phyloP scores from a whole-genome alignment of 1,140 invertebrate genomes.

The Zaprionus capensis region DNA sequence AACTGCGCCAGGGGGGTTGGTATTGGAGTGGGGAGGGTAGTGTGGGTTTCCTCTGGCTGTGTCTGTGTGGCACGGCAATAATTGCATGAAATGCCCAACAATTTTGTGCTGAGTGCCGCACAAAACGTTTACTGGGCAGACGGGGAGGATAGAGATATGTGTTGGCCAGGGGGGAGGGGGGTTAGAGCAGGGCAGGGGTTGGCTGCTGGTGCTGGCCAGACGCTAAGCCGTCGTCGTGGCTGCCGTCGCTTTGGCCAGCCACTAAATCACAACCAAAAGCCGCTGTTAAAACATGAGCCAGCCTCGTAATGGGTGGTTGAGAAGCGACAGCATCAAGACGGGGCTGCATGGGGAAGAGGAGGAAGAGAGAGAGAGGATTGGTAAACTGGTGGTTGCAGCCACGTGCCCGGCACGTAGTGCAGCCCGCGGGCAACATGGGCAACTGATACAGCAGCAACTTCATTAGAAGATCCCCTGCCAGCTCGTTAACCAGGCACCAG shows the following conservation, averaged over 20 bases:
- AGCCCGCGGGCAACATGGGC: constrained; percentile 14
- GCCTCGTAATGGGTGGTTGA: constrained; percentile 60
- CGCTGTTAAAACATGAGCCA: constrained; percentile 79
- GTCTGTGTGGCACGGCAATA: constrained; percentile 48
- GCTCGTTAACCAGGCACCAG: constrained; percentile 22
- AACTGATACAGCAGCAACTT: constrained; percentile 39
- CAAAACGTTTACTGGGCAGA: constrained; percentile 40
- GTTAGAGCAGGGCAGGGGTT: constrained; percentile 1
- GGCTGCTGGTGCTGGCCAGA: constrained; percentile 61
- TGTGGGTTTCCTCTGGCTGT: constrained; percentile 11
- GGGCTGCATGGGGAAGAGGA: background rate
- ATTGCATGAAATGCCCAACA: constrained; percentile 77
- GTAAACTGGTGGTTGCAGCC: constrained; percentile 36
- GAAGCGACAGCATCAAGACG: constrained; percentile 11
- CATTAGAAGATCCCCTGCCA: constrained; percentile 23
- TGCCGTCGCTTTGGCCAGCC: constrained; percentile 53
- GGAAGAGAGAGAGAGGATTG: background rate
- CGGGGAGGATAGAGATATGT: background rate
- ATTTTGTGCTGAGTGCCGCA: constrained; percentile 74
- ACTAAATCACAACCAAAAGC: constrained; percentile 82
- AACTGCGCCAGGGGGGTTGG: constrained; percentile 38
- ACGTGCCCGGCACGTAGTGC: constrained; percentile 26
- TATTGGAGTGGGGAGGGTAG: background rate
- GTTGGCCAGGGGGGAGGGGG: background rate
- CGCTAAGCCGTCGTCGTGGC: constrained; percentile 62